Base-by-base conservation (phyloP, 2,888 invertebrate genomes). In the Acronicta leporina region DNA sequence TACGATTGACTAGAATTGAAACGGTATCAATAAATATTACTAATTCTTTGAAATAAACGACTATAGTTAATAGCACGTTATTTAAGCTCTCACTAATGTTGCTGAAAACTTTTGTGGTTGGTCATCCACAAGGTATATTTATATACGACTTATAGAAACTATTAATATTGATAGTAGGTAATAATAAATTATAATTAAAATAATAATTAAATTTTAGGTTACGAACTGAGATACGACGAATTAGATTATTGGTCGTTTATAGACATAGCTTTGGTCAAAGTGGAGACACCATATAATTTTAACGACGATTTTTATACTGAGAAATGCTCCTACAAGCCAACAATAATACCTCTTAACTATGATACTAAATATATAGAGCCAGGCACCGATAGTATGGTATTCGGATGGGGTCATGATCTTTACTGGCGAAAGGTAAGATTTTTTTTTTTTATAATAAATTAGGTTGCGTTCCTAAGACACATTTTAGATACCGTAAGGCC, bases 231-330 rank as follows among this genome's bases (percentile, higher is more conserved):
- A 16, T 83, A 80, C 51, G 60, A 53, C 0, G 75, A 75, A n/a
- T 45, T 87, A 14, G 82, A 82, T 11, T 73, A 78, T 15, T 90
- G 90, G 90, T 69, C 86, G 0, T 48, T 44, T 3, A 70, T 83
- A n/a, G 90, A 90, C 49, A 87, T 90, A 58, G 89, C 85, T 1
- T 58, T 87, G 5, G 83, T 77, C 0, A 80, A 82, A 70, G 87
- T 88, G 3, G 87, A 90, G 11, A 65, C 80, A 0, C 71, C 82
- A 0, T 88, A 65, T 46, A 56, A 81, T 7, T 80, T 83, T 13
- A 14, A 52, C 0, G 77, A 82, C 33, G 4, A 10, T 3, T 1
- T 13, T 0, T 10, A 54, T 4, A 35, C 33, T 0, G 5, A 45
- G 0, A 1, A 15, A 0, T 89, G 88, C 41, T 76, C 80, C 0